A percentile compares a stretch with the other conserved stretches of the same genome.
These are phyloP conservation scores for Trachythela sp. DNA, from an alignment of 64 coral and sea anemone genomes.

Conservation along the genomic window DNA sequence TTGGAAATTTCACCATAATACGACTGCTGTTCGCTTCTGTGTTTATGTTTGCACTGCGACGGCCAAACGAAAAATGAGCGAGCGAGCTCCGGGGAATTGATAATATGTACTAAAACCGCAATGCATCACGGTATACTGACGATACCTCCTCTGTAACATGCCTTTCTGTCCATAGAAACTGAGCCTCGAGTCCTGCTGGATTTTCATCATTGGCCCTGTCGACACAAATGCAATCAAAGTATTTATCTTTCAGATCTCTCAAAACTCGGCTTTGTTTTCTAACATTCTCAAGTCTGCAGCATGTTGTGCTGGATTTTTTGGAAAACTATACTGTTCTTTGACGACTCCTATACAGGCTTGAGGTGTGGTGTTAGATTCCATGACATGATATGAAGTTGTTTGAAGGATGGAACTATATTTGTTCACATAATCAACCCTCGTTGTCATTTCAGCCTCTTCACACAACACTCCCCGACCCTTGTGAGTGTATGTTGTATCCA, in stretches of 20 bases:
- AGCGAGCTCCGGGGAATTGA: too few relatives aligned
- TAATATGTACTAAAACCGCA: too few relatives aligned
- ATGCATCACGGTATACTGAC: too few relatives aligned
- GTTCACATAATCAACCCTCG: constrained; percentile 47
- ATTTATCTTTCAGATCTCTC: constrained; percentile 12
- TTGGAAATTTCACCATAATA: too few relatives aligned
- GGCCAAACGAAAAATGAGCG: too few relatives aligned
- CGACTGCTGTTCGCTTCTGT: too few relatives aligned
- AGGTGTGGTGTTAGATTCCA: constrained; percentile 38
- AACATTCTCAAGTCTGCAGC: constrained; percentile 41
- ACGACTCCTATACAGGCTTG: constrained; percentile 29
- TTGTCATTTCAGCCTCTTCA: constrained; percentile 30
- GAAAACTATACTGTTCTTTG: constrained; percentile 24
- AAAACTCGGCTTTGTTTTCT: constrained; percentile 27
- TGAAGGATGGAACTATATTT: constrained; percentile 36
- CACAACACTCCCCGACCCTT: constrained; percentile 42
- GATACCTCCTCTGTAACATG: too few relatives aligned
- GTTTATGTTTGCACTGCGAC: too few relatives aligned
- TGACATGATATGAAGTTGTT: constrained; percentile 43
- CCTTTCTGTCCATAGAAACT: constrained; percentile 44
- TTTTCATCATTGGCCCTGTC: constrained; percentile 31
- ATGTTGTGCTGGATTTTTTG: constrained; percentile 44
- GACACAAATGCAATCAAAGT: constrained; percentile 29
- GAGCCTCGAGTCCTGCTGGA: constrained; percentile 17
- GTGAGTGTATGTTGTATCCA: constrained; percentile 53